Conservation (phyloP, 1,140 invertebrate genomes). For the Pinna nobilis region DNA sequence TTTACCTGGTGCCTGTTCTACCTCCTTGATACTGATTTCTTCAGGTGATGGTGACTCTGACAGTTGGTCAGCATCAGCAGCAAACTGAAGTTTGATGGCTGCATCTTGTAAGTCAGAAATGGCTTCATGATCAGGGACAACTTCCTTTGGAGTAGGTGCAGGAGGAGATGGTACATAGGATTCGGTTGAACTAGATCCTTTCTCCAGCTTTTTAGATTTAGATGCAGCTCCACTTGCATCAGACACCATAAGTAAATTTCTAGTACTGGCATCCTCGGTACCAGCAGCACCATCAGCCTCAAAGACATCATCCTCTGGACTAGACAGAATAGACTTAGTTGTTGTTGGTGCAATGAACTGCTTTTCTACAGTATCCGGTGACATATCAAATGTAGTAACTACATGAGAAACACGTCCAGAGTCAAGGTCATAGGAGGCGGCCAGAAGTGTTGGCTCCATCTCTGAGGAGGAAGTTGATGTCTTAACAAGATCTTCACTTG, state of each 20-base stretch:
- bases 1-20: not conserved
- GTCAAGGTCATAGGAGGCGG: conserved; percentile 73
- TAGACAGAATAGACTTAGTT: conserved; percentile 72
- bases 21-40: not conserved
- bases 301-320: conserved; percentile 77
- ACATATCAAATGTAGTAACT: conserved; percentile 71
- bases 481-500: conserved; percentile 70
- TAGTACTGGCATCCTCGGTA: conserved; percentile 36
- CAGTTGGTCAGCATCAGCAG: conserved; percentile 34
- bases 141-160: conserved; percentile 59
- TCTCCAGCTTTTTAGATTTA: conserved; percentile 6
- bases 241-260: conserved; percentile 18
- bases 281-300: conserved; percentile 75
- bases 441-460: conserved; percentile 71
- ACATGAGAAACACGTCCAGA: conserved; percentile 71
- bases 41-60: not conserved
- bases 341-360: conserved; percentile 59
- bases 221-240: not conserved
- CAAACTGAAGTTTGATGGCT: conserved; percentile 47
- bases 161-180: conserved; percentile 58
- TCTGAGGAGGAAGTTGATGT: conserved; percentile 72
- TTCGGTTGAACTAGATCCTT: conserved; percentile 25
- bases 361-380: conserved; percentile 72
- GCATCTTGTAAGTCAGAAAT: conserved; percentile 55
- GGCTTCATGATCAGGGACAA: conserved; percentile 31